A percentile compares a stretch with the other conserved stretches of the same genome.
These are phyloP conservation scores for Saccopteryx bilineata DNA, from an alignment of 2,113 vertebrate species.

Conservation along the genomic window DNA sequence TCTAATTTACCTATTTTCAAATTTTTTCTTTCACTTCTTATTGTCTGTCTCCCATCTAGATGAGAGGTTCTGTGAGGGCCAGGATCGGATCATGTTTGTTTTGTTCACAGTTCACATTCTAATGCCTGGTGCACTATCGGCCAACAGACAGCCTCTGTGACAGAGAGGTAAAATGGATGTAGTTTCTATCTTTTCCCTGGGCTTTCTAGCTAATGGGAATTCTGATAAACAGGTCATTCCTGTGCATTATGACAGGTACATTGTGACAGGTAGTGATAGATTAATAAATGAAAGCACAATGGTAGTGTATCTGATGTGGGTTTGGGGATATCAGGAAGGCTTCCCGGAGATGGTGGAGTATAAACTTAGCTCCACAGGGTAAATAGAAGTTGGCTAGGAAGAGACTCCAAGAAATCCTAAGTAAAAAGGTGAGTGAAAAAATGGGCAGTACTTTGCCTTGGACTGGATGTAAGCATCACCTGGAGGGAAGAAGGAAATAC, in stretches of 20 bases:
- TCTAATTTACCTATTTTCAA: neutral
- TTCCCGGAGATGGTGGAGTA: neutral
- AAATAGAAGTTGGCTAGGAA: neutral
- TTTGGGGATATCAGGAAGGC: neutral
- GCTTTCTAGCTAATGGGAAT: neutral
- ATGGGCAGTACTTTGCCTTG: neutral
- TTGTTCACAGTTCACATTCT: neutral
- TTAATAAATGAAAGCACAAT: neutral
- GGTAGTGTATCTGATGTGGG: neutral
- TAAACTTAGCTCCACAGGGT: neutral
- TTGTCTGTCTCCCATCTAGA: neutral
- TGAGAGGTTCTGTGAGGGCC: neutral
- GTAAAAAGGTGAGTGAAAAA: neutral
- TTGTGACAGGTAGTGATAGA: neutral
- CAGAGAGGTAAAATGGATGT: neutral
- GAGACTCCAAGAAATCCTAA: neutral
- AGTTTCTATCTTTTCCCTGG: neutral
- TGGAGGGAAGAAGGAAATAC: neutral
- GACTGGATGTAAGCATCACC: neutral
- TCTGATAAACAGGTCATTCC: neutral
- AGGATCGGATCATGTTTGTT: neutral
- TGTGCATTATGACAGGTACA: neutral
- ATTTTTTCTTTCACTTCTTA: neutral
- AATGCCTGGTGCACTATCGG: neutral
- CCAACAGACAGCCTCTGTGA: neutral